A percentile compares a stretch with the other conserved stretches of the same genome.
Conservation (phyloP, 2,888 invertebrate species). For the Onthophagus sagittarius region DNA sequence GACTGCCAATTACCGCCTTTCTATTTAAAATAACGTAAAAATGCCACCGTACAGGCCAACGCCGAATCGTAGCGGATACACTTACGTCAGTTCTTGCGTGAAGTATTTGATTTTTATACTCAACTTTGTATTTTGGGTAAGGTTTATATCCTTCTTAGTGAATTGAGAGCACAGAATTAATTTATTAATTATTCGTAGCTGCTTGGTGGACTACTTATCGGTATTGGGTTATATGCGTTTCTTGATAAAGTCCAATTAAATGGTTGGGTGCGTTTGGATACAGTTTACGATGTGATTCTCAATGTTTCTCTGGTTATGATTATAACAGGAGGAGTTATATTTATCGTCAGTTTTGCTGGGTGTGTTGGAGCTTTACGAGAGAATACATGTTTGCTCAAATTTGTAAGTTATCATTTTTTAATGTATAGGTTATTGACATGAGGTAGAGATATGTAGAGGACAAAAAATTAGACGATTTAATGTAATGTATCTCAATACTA, state of each 20-base stretch:
- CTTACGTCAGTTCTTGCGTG: constrained; percentile 81
- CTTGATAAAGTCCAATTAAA: constrained; percentile 90
- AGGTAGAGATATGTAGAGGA: too few relatives aligned
- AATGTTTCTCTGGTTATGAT: constrained; percentile 89
- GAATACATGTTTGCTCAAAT: constrained; percentile 87
- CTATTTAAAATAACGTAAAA: constrained; percentile 33
- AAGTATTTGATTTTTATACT: constrained; percentile 87
- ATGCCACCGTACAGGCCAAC: constrained; percentile 63
- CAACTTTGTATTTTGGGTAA: constrained; percentile 88
- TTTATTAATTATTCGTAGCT: constrained; percentile 58
- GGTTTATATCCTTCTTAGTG: constrained; percentile 36
- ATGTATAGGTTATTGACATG: too few relatives aligned
- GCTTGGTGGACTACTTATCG: constrained; percentile 80
- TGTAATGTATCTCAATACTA: too few relatives aligned
- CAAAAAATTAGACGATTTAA: too few relatives aligned
- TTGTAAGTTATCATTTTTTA: constrained; percentile 75
- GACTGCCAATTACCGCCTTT: neutral
- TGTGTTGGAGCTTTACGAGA: constrained; percentile 88
- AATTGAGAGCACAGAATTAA: neutral
- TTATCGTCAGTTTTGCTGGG: constrained; percentile 90
- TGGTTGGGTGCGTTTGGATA: constrained; percentile 78
- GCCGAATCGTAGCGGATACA: constrained; percentile 61
- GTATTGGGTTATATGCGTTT: constrained; percentile 86
- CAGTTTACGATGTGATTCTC: constrained; percentile 83
- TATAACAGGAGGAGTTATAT: constrained; percentile 86